Conservation (phyloP, 2,888 invertebrate species). For the Drosophila pullipes region DNA sequence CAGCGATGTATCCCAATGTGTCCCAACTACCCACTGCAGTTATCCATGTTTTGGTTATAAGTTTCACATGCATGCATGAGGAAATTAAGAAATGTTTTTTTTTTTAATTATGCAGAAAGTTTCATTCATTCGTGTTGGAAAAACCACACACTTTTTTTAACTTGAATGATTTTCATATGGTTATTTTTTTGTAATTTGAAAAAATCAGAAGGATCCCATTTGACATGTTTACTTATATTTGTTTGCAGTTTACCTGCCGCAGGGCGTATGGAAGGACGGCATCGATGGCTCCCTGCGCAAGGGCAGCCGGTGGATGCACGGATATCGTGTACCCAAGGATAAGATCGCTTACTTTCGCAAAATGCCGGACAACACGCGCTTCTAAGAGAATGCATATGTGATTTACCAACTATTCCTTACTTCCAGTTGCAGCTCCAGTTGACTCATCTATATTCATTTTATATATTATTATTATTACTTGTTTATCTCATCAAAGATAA, state of each 20-base stretch:
- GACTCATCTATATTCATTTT: constrained; percentile 16
- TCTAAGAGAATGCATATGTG: constrained; percentile 80
- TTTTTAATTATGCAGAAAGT: not conserved
- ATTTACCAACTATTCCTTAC: not conserved
- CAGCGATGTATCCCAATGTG: not conserved
- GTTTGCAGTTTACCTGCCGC: constrained; percentile 91
- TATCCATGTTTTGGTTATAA: not conserved
- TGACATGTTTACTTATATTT: not conserved
- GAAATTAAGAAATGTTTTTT: not conserved
- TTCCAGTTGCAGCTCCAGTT: not conserved
- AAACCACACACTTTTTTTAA: not conserved
- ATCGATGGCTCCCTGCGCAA: constrained; percentile 94
- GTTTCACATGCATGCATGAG: not conserved
- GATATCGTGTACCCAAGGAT: constrained; percentile 92
- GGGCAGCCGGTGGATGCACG: constrained; percentile 96
- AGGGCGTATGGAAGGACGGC: constrained; percentile 97
- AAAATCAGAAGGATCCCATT: not conserved
- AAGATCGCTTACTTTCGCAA: constrained; percentile 93
- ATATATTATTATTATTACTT: constrained; percentile 41
- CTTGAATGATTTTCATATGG: not conserved
- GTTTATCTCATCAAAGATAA: constrained; percentile 32
- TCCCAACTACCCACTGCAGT: not conserved
- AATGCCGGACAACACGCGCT: constrained; percentile 93
- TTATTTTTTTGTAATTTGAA: too few relatives aligned
- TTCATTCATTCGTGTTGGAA: not conserved